Evolutionary conservation across 2,888 invertebrate species (phyloP).

Genomic region (Rapana venosa): DNA sequence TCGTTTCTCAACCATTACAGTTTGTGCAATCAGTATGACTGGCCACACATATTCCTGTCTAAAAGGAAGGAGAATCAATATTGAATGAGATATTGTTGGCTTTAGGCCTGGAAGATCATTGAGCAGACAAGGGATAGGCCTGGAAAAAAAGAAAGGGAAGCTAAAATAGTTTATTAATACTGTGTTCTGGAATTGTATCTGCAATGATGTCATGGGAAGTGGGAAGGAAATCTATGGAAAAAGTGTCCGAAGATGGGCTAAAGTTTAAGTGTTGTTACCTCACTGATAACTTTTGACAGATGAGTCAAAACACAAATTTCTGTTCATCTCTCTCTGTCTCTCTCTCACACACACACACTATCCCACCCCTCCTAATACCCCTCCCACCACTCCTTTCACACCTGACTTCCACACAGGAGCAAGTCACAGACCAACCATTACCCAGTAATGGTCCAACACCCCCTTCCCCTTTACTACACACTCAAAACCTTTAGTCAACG

Average conservation of each 20-base stretch:
- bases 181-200: not conserved
- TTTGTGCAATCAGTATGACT: no score
- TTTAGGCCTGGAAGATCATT: not conserved
- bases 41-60: not conserved
- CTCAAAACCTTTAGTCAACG: no score
- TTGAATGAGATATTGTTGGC: slow-evolving; percentile 3
- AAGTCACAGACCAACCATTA: no score
- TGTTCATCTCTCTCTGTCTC: not conserved
- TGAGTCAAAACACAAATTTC: not conserved
- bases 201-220: not conserved
- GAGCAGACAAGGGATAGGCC: not conserved
- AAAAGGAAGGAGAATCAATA: not conserved
- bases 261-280: not conserved
- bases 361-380: no score
- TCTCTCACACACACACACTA: no score
- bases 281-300: slow-evolving; percentile 8
- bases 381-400: no score
- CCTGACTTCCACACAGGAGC: no score
- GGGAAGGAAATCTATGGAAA: not conserved
- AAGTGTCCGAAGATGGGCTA: not conserved
- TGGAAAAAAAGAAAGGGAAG: not conserved
- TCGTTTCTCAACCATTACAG: no score
- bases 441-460: no score
- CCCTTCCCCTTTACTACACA: no score
- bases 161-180: not conserved